Evolutionary conservation across 2,797 vertebrate genomes (phyloP).

Genomic region (Lacerta viridis): DNA sequence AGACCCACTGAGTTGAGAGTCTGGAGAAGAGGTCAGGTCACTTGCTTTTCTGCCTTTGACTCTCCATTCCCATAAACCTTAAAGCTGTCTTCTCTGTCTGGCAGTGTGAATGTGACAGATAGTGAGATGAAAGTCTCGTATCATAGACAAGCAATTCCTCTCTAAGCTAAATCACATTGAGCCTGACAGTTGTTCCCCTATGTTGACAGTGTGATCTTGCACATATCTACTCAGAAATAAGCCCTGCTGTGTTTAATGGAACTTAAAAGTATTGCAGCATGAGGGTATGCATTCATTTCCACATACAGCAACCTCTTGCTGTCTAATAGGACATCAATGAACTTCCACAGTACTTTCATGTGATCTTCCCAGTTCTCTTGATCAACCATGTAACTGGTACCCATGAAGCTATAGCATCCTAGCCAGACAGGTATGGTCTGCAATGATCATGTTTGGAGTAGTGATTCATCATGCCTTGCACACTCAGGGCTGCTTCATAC

Average conservation of each 20-base stretch:
- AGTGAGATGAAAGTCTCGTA: neutral
- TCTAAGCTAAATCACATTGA: neutral
- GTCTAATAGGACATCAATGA: neutral
- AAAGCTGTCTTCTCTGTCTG: neutral
- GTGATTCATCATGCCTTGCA: neutral
- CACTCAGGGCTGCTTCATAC: neutral
- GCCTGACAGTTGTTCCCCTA: neutral
- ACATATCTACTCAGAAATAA: neutral
- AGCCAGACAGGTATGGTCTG: neutral
- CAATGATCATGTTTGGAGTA: neutral
- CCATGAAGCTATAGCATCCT: neutral
- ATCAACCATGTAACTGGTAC: neutral
- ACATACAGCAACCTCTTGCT: neutral
- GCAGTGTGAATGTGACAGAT: neutral
- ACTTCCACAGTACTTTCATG: neutral
- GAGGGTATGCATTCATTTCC: neutral
- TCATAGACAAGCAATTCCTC: neutral
- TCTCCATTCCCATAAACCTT: neutral
- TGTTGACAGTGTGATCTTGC: neutral
- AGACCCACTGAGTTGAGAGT: neutral
- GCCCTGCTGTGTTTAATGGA: neutral
- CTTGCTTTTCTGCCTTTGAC: neutral
- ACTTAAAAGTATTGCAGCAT: neutral
- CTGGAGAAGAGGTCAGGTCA: neutral
- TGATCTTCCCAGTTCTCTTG: neutral